A percentile compares a stretch with the other conserved stretches of the same genome.
These are phyloP conservation scores for Eumerus sabulonum DNA, from an alignment of 2,888 invertebrate species.

Conservation along the genomic window DNA sequence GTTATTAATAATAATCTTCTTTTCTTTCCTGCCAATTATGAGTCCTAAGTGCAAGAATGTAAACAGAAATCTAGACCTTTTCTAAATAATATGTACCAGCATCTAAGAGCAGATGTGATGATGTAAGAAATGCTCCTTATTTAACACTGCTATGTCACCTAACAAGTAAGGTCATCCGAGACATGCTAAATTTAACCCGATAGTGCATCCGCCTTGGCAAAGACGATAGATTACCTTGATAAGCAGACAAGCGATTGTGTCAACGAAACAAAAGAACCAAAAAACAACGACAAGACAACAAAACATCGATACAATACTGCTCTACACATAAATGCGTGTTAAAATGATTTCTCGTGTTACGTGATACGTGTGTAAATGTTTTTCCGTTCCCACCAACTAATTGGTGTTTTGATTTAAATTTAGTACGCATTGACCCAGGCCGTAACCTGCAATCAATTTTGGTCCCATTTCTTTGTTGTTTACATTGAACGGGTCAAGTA, in stretches of 20 bases:
- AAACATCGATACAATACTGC: neutral
- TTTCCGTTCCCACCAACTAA: conserved; percentile 17
- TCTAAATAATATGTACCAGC: too few relatives aligned
- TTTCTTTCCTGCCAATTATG: too few relatives aligned
- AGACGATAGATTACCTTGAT: conserved; percentile 62
- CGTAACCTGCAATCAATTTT: conserved; percentile 36
- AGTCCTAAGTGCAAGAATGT: too few relatives aligned
- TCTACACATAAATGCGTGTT: too few relatives aligned
- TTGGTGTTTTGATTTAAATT: conserved; percentile 32
- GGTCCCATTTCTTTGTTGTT: conserved; percentile 17
- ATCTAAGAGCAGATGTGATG: too few relatives aligned
- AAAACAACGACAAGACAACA: conserved; percentile 21
- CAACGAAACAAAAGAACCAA: conserved; percentile 45
- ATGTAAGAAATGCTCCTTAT: conserved; percentile 23
- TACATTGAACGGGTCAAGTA: conserved; percentile 4
- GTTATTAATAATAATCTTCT: too few relatives aligned
- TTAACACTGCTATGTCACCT: conserved; percentile 45
- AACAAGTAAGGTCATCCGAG: conserved; percentile 52
- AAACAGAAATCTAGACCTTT: too few relatives aligned
- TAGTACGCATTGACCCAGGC: conserved; percentile 31
- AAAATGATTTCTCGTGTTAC: neutral
- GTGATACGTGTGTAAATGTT: neutral
- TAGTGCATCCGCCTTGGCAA: conserved; percentile 65
- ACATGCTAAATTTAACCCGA: conserved; percentile 37
- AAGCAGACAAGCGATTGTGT: conserved; percentile 57